Evolutionary conservation across 2,888 invertebrate genomes (phyloP).

Genomic region (Drosophila diplacantha): DNA sequence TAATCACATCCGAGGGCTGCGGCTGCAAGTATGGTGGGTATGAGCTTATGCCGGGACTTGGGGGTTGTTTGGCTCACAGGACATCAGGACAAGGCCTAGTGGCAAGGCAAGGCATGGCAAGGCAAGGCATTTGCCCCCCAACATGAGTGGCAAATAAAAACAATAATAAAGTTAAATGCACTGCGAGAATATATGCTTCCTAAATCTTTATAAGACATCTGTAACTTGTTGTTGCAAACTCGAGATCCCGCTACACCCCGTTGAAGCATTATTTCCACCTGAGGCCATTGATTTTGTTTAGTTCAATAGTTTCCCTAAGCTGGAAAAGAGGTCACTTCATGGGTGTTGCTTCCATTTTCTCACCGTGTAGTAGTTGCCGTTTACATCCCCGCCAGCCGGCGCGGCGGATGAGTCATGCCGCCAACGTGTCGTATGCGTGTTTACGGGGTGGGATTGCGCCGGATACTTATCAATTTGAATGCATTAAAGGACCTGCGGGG

Average conservation of each 20-base stretch:
- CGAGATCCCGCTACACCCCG: too few species aligned
- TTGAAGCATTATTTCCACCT: too few species aligned
- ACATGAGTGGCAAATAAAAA: slow-evolving; percentile 18
- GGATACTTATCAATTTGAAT: slow-evolving; percentile 35
- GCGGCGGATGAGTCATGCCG: slow-evolving; percentile 36
- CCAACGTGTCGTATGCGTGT: slow-evolving; percentile 34
- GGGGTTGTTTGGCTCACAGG: slow-evolving; percentile 10
- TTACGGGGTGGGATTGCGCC: slow-evolving; percentile 16
- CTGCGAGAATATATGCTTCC: neutral
- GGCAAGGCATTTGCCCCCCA: slow-evolving; percentile 6
- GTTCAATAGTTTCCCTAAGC: neutral
- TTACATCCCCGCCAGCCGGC: slow-evolving; percentile 14
- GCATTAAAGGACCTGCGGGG: slow-evolving; percentile 22
- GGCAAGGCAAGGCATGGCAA: neutral
- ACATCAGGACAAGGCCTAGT: slow-evolving; percentile 2
- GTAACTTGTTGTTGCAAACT: too few species aligned
- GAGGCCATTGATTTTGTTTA: too few species aligned
- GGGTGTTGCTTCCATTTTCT: neutral
- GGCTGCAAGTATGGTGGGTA: neutral
- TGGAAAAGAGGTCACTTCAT: neutral
- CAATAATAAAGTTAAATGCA: slow-evolving; percentile 16
- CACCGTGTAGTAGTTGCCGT: slow-evolving; percentile 6
- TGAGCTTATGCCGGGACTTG: slow-evolving; percentile 1
- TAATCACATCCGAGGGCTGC: slow-evolving; percentile 7
- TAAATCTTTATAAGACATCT: too few species aligned